phyloP scores from a whole-genome alignment of 2,888 invertebrate genomes.

The Orgyia antiqua region DNA sequence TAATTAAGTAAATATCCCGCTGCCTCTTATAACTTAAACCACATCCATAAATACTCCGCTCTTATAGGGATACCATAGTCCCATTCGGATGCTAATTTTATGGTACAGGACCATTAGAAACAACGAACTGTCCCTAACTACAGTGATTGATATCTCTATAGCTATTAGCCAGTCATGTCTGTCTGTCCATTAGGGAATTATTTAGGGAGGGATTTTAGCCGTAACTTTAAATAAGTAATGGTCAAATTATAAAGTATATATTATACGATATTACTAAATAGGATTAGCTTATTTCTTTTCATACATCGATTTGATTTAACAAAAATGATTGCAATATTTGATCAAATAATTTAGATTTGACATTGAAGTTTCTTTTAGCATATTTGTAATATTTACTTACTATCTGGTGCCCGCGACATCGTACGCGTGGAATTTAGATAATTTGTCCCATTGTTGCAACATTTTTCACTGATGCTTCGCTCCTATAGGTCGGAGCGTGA shows the following conservation, averaged over 20 bases:
- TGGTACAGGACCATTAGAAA: constrained; percentile 37
- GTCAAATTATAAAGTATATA: constrained; percentile 6
- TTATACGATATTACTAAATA: background rate
- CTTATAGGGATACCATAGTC: constrained; percentile 34
- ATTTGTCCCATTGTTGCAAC: no score
- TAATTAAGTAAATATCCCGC: background rate
- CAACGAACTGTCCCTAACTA: constrained; percentile 33
- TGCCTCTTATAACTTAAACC: constrained; percentile 6
- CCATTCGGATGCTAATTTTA: constrained; percentile 68
- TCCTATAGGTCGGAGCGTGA: no score
- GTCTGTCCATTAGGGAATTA: constrained; percentile 23
- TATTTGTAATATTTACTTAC: no score
- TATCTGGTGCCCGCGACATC: no score
- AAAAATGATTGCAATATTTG: no score
- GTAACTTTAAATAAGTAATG: constrained; percentile 20
- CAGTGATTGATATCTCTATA: constrained; percentile 69
- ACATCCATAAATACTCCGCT: constrained; percentile 20
- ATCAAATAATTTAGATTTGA: no score
- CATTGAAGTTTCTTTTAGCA: no score
- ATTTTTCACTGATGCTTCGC: no score
- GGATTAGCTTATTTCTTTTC: background rate
- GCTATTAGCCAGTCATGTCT: constrained; percentile 31
- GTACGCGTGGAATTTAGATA: no score
- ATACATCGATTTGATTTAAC: background rate
- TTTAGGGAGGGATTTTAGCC: constrained; percentile 20